Base-by-base conservation (phyloP, 2,888 invertebrate species). In the Tanypteryx hageni region DNA sequence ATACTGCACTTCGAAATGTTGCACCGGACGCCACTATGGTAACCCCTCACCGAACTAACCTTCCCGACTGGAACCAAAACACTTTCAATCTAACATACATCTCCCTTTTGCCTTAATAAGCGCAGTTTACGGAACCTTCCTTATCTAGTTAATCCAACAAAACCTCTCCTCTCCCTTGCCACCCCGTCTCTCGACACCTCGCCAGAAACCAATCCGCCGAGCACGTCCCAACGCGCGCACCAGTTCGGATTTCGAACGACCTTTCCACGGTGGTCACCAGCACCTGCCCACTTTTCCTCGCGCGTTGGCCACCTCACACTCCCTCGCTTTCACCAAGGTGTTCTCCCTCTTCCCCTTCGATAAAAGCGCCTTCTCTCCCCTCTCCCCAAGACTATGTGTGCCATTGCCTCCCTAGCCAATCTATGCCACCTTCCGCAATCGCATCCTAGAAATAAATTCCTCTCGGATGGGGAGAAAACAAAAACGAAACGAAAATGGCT, bases 211-310 rank as follows among this genome's bases (percentile, higher is more conserved):
- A 22, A 76, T 76, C 76, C 76, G n/a, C n/a, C 68, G 68, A 68
- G 22, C 18, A 18, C 68, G 68, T 13, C 22, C 68, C 18, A 44
- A 44, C 44, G 5, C 5, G 44, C 44, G 44, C 44, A 44, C 44
- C 44, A 44, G 44, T 44, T 44, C 1, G 44, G 44, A 44, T 44
- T 68, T 22, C 68, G 22, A 68, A 22, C 68, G 76, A 76, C 76
- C 76, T 76, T 76, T 76, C 76, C 76, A 27, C 76, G 44, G 44
- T 44, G 44, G 44, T 44, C 44, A 3, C 44, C 5, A 44, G 44
- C 76, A 76, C 76, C 76, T 76, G 76, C 76, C 76, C 76, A 76
- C 76, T 76, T 76, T 76, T 76, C 76, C 76, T 27, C 76, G 22
- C 22, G 76, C 76, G 22, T 22, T 76, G 22, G 27, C 76, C 76